Evolutionary conservation across 2,888 invertebrate genomes (phyloP), one percentile per base, ranked within the genome.

Genomic region (Chirona hameri): DNA sequence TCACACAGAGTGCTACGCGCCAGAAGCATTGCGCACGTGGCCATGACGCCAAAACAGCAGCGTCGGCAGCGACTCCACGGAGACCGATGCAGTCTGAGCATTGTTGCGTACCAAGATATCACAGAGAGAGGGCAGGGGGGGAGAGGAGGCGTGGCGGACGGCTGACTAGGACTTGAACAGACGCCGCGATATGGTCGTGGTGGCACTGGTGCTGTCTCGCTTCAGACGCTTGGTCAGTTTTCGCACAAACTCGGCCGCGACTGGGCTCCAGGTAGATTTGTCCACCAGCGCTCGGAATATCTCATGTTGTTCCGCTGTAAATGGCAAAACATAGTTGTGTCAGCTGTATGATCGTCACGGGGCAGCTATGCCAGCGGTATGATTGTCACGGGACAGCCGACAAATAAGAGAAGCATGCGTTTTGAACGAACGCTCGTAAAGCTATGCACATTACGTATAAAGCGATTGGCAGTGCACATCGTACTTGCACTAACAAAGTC

Each of bases 211-310:
- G 60, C n/a, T 60, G 60, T 60, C 76, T 0, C 76, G 76, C 39
- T 29, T 29, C 39, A 76, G 76, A 21, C 76, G 76, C 39, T 76
- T 76, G 76, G 15, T 76, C 39, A 76, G 76, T 24, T 76, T 79
- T 27, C 79, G 79, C 27, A 79, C 52, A 24, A 79, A 79, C 48
- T 52, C 52, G 52, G 48, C 79, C 0, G 79, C 79, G 52, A 79
- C 48, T n/a, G 52, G 27, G 27, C 79, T 79, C 48, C 79, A 52
- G 27, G 27, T n/a, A 7, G 48, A 52, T 52, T 79, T 79, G 79
- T 79, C 79, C 12, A 48, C n/a, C n/a, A 79, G 48, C n/a, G 79
- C 52, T 27, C 27, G 48, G 79, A 4, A 52, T 1, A 79, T 15
- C 27, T 79, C 79, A 12, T 48, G n/a, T 27, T 52, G 52, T 18